phyloP scores from a whole-genome alignment of 2,888 invertebrate genomes.

The Hypercompe scribonia region DNA sequence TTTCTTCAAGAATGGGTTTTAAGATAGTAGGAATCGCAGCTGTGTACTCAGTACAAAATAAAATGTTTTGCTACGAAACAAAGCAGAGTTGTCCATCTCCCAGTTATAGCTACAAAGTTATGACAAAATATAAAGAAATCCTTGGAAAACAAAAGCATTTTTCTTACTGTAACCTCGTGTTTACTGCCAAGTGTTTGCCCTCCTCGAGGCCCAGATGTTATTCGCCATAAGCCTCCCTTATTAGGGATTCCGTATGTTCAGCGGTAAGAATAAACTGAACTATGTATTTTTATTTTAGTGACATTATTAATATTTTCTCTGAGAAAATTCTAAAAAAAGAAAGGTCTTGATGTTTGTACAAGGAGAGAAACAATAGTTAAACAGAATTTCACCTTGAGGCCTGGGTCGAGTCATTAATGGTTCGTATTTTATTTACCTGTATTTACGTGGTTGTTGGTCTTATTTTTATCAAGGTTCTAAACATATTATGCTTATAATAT shows the following conservation, averaged over 20 bases:
- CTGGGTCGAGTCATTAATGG: conserved; percentile 21
- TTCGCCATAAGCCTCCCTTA: conserved; percentile 83
- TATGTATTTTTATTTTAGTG: conserved; percentile 74
- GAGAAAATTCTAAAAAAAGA: conserved; percentile 39
- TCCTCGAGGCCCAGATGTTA: conserved; percentile 82
- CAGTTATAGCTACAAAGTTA: conserved; percentile 60
- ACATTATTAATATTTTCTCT: conserved; percentile 76
- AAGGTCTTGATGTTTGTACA: conserved; percentile 40
- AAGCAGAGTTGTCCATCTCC: conserved; percentile 33
- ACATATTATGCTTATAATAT: too few species aligned
- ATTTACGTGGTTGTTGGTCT: neutral
- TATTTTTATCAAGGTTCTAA: neutral
- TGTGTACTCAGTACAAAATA: conserved; percentile 26
- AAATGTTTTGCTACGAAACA: conserved; percentile 36
- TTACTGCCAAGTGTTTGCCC: conserved; percentile 83
- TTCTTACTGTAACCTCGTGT: conserved; percentile 79
- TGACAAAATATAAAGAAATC: conserved; percentile 70
- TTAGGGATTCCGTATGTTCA: conserved; percentile 82
- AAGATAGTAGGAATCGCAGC: conserved; percentile 27
- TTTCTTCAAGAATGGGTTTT: conserved; percentile 30
- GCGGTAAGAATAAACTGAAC: conserved; percentile 68
- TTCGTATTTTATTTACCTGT: neutral
- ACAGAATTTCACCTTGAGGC: conserved; percentile 25
- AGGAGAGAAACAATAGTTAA: conserved; percentile 31
- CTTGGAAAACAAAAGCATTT: conserved; percentile 81